Evolutionary conservation across 2,888 invertebrate genomes (phyloP).

Genomic region (Agrilus biguttatus): DNA sequence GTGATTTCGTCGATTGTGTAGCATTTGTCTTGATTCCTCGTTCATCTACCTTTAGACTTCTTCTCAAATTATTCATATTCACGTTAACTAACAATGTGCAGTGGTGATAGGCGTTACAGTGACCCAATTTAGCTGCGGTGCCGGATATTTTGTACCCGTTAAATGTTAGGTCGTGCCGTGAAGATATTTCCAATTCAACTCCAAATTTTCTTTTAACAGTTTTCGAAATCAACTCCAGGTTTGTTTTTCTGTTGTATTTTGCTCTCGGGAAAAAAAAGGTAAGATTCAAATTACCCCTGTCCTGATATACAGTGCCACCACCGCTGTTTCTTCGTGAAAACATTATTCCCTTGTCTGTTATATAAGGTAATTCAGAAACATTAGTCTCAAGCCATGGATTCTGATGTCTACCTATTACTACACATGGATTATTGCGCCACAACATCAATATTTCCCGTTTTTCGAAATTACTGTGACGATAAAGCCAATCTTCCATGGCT

Average conservation of each 20-base stretch:
- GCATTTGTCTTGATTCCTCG: constrained; percentile 70
- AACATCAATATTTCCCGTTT: constrained; percentile 68
- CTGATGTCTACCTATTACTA: constrained; percentile 89
- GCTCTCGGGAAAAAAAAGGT: constrained; percentile 78
- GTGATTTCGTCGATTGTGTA: constrained; percentile 67
- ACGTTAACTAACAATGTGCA: constrained; percentile 86
- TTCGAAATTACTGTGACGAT: constrained; percentile 63
- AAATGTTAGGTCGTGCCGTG: constrained; percentile 75
- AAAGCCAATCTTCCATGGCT: constrained; percentile 91
- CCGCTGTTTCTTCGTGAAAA: constrained; percentile 85
- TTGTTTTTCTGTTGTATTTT: constrained; percentile 70
- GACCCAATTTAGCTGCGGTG: constrained; percentile 86
- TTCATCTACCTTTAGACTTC: constrained; percentile 57
- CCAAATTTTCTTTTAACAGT: constrained; percentile 73
- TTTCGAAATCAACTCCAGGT: constrained; percentile 72
- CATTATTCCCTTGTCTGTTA: constrained; percentile 47
- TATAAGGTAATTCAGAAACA: constrained; percentile 41
- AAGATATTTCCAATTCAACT: constrained; percentile 57
- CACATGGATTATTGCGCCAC: constrained; percentile 81
- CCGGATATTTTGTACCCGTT: constrained; percentile 76
- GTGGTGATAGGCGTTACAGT: constrained; percentile 86
- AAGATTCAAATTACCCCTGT: constrained; percentile 80
- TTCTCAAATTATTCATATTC: constrained; percentile 57
- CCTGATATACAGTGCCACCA: constrained; percentile 92
- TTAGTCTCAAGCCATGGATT: constrained; percentile 93